Evolutionary conservation across 2,888 invertebrate species (phyloP), one percentile per base, ranked within the genome.

Genomic region (Malthinus flaveolus): DNA sequence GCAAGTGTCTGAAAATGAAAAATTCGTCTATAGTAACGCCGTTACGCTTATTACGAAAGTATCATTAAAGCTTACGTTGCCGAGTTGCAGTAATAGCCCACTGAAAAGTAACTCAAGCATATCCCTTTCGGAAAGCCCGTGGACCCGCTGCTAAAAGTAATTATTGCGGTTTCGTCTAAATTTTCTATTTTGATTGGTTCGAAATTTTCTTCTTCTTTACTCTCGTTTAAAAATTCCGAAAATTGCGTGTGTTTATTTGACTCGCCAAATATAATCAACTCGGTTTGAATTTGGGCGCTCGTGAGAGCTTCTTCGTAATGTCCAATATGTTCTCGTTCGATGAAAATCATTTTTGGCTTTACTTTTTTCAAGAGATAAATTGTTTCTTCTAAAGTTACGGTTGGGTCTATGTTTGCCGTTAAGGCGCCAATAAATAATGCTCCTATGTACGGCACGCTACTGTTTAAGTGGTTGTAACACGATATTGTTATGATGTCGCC

Each of bases 401-500:
- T 64, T 1, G 71, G 71, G 53, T 76, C 73, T 10, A 75, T 53
- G 8, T 68, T 68, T 1, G 71, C 68, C 1, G 70, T 59, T 54
- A 68, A 69, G 3, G 71, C 72, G 1, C 83, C 83, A 6, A 81
- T 72, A 62, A 76, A 82, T 2, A 81, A 62, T 0, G 79, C 77
- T 1, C 82, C 81, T 35, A 83, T 76, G 47, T 80, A 76, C 0
- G 83, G 81, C 10, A 82, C 74, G 1, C 71, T 70, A 7, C 79
- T 68, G 54, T 83, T 76, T 3, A 81, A 34, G 32, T 80, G 79
- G 60, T 79, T 82, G 0, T 77, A 76, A 3, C 78, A 80, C 73
- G 82, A 82, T 1, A 82, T 61, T 0, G 77, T 67, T 49, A 84
- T 75, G 3, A 82, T 78, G 61, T 83, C 83, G 0, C 79, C 79